A percentile compares a stretch with the other conserved stretches of the same genome.
Evolutionary conservation across 2,113 vertebrate genomes (phyloP).

Genomic region (Dermatemys mawii): DNA sequence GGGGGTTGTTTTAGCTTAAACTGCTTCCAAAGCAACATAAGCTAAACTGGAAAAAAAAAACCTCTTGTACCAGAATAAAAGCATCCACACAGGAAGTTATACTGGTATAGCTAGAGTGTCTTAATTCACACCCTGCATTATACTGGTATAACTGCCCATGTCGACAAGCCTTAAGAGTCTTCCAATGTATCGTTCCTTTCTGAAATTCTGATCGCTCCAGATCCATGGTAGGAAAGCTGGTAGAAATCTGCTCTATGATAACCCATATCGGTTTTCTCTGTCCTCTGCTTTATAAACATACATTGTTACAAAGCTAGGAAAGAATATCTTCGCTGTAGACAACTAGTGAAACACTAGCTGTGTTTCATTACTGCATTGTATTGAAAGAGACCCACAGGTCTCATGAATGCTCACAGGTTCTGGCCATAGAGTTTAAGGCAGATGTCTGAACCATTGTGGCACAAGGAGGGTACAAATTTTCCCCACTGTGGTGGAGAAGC

Average conservation of each 20-base stretch:
- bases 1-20: accelerated
- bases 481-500: not conserved
- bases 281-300: not conserved
- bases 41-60: not conserved
- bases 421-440: not conserved
- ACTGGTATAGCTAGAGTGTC: not conserved
- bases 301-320: not conserved
- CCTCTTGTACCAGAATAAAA: not conserved
- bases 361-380: not conserved
- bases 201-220: not conserved
- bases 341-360: not conserved
- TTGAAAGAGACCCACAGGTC: not conserved
- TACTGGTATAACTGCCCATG: not conserved
- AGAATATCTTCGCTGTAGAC: not conserved
- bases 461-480: not conserved
- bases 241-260: not conserved
- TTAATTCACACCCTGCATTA: not conserved
- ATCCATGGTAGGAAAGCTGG: not conserved
- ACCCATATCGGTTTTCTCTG: not conserved
- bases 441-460: not conserved
- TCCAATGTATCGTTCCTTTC: not conserved
- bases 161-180: not conserved
- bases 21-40: not conserved
- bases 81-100: not conserved
- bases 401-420: not conserved